Conservation (phyloP, 2,113 vertebrate genomes). For the Nestor notabilis region DNA sequence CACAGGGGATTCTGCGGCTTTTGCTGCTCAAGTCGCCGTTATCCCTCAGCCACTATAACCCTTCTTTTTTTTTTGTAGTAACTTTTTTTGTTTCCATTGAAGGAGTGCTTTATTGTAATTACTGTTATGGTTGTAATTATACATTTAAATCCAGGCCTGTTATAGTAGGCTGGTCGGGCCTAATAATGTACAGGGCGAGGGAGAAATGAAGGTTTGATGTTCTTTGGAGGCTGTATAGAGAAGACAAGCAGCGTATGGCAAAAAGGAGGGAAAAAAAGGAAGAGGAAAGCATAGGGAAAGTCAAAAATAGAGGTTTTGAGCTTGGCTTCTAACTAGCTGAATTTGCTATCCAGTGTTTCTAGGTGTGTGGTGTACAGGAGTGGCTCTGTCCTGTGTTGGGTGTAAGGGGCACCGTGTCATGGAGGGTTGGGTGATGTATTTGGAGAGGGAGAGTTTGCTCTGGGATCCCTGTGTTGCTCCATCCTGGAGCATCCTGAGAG, state of each 20-base stretch:
- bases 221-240: neutral
- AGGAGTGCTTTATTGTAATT: slow-evolving; percentile 55
- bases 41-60: neutral
- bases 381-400: rapidly evolving
- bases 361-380: neutral
- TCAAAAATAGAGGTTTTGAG: slow-evolving; percentile 12
- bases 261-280: neutral
- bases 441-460: neutral
- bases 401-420: neutral
- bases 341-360: neutral
- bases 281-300: neutral
- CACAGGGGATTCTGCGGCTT: neutral
- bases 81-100: slow-evolving; percentile 13
- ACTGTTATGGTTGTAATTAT: slow-evolving; percentile 33
- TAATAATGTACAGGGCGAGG: neutral
- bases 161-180: neutral
- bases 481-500: neutral
- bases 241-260: neutral
- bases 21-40: neutral
- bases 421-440: neutral
- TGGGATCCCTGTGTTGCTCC: neutral
- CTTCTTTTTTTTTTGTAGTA: neutral
- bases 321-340: slow-evolving; percentile 9
- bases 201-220: slow-evolving; percentile 33
- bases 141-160: slow-evolving; percentile 30